Evolutionary conservation across 2,113 vertebrate genomes (phyloP), one percentile per base, ranked within the genome.

Genomic region (Scomber japonicus): DNA sequence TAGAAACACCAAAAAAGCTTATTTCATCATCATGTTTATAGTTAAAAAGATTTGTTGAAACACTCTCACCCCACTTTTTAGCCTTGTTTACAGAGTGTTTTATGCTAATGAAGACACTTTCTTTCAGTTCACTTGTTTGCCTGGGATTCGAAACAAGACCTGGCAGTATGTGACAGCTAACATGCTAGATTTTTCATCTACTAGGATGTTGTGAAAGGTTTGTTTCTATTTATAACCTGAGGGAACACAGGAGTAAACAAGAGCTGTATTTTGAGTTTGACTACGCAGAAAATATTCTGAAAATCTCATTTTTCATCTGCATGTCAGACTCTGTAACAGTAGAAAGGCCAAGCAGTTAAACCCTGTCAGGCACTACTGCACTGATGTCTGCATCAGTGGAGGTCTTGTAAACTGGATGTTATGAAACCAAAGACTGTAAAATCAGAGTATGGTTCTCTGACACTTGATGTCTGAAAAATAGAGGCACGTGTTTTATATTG

Each of bases 81-180:
- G 74, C 69, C 76, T 75, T 83, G 70, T 88, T 85, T 86, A 81
- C 77, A 59, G 46, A 80, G 27, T 17, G 51, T 55, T 72, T 76
- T 78, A 88, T 87, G 76, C 65, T 85, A 85, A 84, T 76, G 61
- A 75, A 8, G 50, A 70, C 44, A 2, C 12, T 74, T 53, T 81
- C 17, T 61, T 79, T 62, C 50, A 40, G 61, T 74, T 89, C 61
- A 75, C 55, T 77, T 72, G 17, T 67, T 79, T 84, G 44, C 61
- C 1, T 50, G 63, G 57, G 57, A 70, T 71, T 54, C 5, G 3
- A 73, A 85, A 89, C 55, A 59, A 74, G 72, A 79, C 54, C 46
- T 80, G 69, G 31, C 70, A 77, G 73, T 16, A 72, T 69, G 67
- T 87, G 85, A 88, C 82, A 86, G 71, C 61, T 71, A 77, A 91